Evolutionary conservation across 2,797 vertebrate species (phyloP), one percentile per base, ranked within the genome.

Genomic region (Liasis olivaceus): DNA sequence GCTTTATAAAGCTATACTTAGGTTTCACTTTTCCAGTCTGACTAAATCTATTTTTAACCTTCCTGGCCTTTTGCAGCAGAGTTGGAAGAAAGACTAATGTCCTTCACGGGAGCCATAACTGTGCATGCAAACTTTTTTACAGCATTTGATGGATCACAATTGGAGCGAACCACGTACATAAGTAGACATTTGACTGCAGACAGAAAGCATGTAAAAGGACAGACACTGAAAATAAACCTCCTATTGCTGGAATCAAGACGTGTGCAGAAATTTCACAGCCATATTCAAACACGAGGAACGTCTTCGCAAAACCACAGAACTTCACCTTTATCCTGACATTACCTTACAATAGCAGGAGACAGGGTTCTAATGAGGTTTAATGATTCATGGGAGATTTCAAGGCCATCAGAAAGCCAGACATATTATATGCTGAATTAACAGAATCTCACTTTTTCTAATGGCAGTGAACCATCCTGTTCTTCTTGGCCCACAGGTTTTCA

Each of bases 281-380:
- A 2, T 60, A 90, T 64, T 92, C 85, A 77, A 42, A 88, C 88
- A 88, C 0, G 0, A 66, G 87, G 64, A 95, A 81, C 59, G 94
- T 77, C n/a, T 95, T 69, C 62, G 28, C 81, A 89, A 96, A 24
- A 36, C 11, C 91, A 1, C 31, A 56, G 85, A 95, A 91, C 0
- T 24, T 66, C 42, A 87, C 47, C 9, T 58, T 90, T 15, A 85
- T 87, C 51, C 72, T 87, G 94, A 14, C 85, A 88, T 92, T 94
- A 94, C 89, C 93, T 89, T 95, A 92, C 22, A 91, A 85, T 90
- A 92, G 89, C 90, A 94, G 17, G 20, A 47, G 90, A 90, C 14
- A 92, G 59, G 24, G 15, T 90, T 91, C 95, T 95, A 94, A 87
- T 95, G 95, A 94, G 91, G 88, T 95, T 1, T 86, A 88, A 90